Evolutionary conservation across 1,140 invertebrate genomes (phyloP).

Genomic region (Nasonia vitripennis): DNA sequence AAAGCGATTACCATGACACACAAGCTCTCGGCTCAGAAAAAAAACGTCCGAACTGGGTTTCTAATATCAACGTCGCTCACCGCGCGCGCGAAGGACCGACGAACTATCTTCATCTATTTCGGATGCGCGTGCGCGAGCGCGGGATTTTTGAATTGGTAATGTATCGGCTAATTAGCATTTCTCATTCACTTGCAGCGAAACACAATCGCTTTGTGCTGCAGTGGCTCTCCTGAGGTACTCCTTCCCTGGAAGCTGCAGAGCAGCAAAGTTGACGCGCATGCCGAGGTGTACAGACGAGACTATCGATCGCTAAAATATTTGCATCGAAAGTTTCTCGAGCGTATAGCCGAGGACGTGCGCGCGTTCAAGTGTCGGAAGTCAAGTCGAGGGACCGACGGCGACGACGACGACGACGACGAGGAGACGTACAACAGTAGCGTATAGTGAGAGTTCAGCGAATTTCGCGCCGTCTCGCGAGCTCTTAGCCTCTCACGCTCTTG

Average conservation of each 20-base stretch:
- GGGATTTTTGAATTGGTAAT: conserved; percentile 53
- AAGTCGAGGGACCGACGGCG: background rate
- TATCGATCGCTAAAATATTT: conserved; percentile 52
- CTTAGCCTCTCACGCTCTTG: background rate
- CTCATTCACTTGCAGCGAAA: conserved; percentile 36
- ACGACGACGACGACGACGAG: background rate
- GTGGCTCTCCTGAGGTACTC: background rate
- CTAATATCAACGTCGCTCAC: conserved; percentile 27
- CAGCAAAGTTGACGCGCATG: background rate
- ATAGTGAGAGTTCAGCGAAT: background rate
- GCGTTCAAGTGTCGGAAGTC: conserved; percentile 27
- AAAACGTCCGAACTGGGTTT: conserved; percentile 49
- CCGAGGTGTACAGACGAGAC: conserved; percentile 23
- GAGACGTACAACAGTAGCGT: background rate
- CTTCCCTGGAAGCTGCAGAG: background rate
- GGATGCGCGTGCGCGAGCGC: conserved; percentile 15
- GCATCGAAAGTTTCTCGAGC: conserved; percentile 47
- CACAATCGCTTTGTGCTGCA: conserved; percentile 46
- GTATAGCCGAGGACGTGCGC: conserved; percentile 1
- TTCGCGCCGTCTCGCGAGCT: background rate
- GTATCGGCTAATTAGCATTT: conserved; percentile 46
- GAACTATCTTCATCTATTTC: background rate
- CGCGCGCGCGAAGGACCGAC: background rate
- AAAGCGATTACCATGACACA: background rate
- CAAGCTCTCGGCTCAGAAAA: background rate